Conservation (phyloP, 2,113 vertebrate genomes). For the Campylomormyrus tamandua region DNA sequence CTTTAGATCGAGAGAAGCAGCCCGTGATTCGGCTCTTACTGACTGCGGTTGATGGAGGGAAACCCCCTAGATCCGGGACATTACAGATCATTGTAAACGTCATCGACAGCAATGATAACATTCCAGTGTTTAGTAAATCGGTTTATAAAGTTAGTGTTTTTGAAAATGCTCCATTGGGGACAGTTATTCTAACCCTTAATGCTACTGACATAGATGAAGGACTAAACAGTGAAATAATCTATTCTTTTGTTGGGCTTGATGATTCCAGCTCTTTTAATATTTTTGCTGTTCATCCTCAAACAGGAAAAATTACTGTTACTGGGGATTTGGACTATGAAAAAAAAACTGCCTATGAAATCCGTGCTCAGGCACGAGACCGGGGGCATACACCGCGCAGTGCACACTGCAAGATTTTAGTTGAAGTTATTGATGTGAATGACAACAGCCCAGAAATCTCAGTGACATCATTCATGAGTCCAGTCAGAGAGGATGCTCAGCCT, state of each 20-base stretch:
- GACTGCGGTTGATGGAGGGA: slow-evolving; percentile 43
- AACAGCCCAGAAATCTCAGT: slow-evolving; percentile 66
- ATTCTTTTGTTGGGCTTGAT: slow-evolving; percentile 26
- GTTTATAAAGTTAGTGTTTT: slow-evolving; percentile 29
- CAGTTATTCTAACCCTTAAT: slow-evolving; percentile 21
- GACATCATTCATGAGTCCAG: slow-evolving; percentile 59
- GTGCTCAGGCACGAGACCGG: slow-evolving; percentile 45
- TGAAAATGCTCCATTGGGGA: slow-evolving; percentile 30
- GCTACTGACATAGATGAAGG: slow-evolving; percentile 38
- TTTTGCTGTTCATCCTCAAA: slow-evolving; percentile 30
- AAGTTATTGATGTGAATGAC: slow-evolving; percentile 60
- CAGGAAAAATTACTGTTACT: slow-evolving; percentile 29
- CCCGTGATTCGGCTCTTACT: slow-evolving; percentile 28
- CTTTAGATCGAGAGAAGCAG: slow-evolving; percentile 39
- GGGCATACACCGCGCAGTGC: slow-evolving; percentile 25
- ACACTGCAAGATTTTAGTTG: slow-evolving; percentile 44
- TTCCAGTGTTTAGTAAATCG: slow-evolving; percentile 28
- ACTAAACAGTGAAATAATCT: slow-evolving; percentile 31
- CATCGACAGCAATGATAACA: slow-evolving; percentile 33
- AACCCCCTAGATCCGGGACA: slow-evolving; percentile 29
- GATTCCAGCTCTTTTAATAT: neutral
- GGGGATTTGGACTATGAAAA: slow-evolving; percentile 35
- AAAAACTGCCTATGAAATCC: slow-evolving; percentile 40
- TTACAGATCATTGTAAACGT: slow-evolving; percentile 23
- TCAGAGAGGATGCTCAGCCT: slow-evolving; percentile 63